Evolutionary conservation across 2,888 invertebrate genomes (phyloP), one percentile per base, ranked within the genome.

Genomic region (Melanostoma scalare): DNA sequence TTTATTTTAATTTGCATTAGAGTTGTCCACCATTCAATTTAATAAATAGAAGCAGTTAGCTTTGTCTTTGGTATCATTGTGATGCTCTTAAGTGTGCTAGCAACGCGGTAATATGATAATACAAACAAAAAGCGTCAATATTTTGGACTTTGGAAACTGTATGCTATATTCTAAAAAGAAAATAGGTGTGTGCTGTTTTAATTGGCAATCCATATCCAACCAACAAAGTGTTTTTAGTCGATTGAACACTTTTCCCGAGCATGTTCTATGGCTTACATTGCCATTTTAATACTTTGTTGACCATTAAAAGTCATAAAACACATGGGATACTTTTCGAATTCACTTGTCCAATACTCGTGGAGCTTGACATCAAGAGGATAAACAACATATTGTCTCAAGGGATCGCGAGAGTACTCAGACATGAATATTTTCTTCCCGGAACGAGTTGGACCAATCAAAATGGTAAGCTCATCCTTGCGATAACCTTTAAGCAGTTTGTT

Each of bases 361-460:
- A 97, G 89, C 91, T 96, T 93, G 85, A 94, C 93, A 84, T 96
- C 95, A 0, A 97, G 91, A 0, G 95, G 93, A 63, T 95, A 92
- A 0, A 95, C 95, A 0, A 96, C 94, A 92, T 95, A 95, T 92
- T 99, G 99, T 86, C 96, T 96, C 84, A 99, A 92, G 95, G 99
- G 93, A 92, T 99, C 99, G 55, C 99, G 92, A 0, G 98, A 99
- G 92, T 98, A 98, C 92, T 99, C 99, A 48, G 98, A 97, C 90
- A 98, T 96, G 87, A 99, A 97, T 2, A 99, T 99, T 9, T 99
- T 99, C 92, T 99, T 99, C 3, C 99, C 99, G 89, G 96, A 95
- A 63, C 96, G 99, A 0, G 99, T 99, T 42, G 98, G 96, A 0
- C 99, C 99, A 0, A 98, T 98, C 72, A 99, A 92, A 30, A 99